Conservation (phyloP, 2,888 invertebrate species). For the Meliscaeva auricollis region DNA sequence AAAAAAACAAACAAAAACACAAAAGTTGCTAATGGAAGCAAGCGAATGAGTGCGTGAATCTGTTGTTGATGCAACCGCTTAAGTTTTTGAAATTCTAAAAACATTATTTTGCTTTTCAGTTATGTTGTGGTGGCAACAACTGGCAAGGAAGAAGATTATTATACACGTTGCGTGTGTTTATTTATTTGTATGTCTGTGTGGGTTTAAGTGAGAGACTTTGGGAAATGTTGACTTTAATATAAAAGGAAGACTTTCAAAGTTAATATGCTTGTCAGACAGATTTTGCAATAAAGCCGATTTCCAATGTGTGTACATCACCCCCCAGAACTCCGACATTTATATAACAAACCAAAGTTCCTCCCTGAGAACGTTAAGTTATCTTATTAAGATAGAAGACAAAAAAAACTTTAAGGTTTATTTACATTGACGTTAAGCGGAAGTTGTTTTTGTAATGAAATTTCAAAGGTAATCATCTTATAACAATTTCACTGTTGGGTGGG, state of each 20-base stretch:
- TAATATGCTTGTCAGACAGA: constrained; percentile 27
- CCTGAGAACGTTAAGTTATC: neutral
- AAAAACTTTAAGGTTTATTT: constrained; percentile 16
- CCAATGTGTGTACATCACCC: neutral
- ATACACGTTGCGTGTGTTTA: constrained; percentile 26
- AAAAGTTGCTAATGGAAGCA: constrained; percentile 61
- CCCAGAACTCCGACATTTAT: neutral
- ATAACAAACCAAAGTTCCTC: neutral
- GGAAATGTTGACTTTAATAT: constrained; percentile 8
- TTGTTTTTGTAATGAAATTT: constrained; percentile 31
- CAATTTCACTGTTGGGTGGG: constrained; percentile 33
- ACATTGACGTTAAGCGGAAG: constrained; percentile 2
- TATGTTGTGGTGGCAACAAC: neutral
- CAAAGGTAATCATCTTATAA: constrained; percentile 39
- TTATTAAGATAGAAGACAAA: neutral
- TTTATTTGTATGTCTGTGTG: neutral
- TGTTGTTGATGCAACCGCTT: constrained; percentile 53
- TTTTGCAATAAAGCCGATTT: constrained; percentile 18
- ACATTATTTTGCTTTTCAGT: constrained; percentile 20
- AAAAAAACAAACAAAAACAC: constrained; percentile 32
- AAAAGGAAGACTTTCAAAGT: constrained; percentile 7
- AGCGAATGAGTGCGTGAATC: constrained; percentile 43
- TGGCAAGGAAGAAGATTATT: constrained; percentile 23
- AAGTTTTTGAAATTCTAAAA: constrained; percentile 33
- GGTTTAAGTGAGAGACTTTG: neutral